phyloP scores from a whole-genome alignment of 2,888 invertebrate species.

The Norana najaformis region DNA sequence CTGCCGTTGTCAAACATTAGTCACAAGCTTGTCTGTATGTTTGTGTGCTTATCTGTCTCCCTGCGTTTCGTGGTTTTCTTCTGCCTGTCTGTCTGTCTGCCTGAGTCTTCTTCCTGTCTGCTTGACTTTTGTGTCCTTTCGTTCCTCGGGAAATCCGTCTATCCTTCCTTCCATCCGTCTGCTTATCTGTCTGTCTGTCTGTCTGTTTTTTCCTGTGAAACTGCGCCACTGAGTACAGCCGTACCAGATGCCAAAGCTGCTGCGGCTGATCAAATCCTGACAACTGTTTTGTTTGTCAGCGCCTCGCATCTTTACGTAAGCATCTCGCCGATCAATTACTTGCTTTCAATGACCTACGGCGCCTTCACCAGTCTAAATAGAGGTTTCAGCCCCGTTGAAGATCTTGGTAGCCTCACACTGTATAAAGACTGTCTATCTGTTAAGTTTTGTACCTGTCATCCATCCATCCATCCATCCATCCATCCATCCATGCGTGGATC shows the following conservation, averaged over 20 bases:
- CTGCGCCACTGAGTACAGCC: not conserved
- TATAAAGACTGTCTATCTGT: not conserved
- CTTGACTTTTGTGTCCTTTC: too few species aligned
- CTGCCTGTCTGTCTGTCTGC: not conserved
- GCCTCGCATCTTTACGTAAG: constrained; percentile 13
- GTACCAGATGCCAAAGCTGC: not conserved
- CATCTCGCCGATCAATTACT: constrained; percentile 6
- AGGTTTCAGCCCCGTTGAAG: not conserved
- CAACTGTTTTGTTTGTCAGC: not conserved
- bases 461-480: too few species aligned
- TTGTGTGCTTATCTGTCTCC: too few species aligned
- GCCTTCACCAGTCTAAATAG: not conserved
- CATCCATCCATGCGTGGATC: too few species aligned
- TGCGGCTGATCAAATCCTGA: not conserved
- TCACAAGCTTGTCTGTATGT: not conserved
- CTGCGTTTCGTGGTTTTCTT: too few species aligned
- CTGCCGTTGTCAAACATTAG: too few species aligned
- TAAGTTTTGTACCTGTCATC: too few species aligned
- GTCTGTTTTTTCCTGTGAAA: not conserved
- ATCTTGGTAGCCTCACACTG: not conserved
- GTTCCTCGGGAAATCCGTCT: too few species aligned
- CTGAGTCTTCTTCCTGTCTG: too few species aligned
- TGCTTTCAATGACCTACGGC: not conserved
- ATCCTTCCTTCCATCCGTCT: not conserved
- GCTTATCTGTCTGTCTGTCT: not conserved